phyloP scores from a whole-genome alignment of 2,797 vertebrate genomes.

The Clarias platycephalus region DNA sequence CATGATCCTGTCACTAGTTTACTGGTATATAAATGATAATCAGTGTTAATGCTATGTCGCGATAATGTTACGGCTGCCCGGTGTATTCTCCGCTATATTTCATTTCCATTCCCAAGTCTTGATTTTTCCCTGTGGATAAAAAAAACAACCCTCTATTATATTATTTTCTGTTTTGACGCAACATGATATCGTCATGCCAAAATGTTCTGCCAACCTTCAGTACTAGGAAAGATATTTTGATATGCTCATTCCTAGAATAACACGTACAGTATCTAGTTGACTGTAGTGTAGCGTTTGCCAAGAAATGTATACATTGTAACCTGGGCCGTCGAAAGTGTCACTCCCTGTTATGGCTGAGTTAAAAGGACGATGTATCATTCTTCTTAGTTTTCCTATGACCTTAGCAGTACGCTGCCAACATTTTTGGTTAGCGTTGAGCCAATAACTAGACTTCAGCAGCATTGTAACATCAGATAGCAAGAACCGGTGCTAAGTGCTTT shows the following conservation, averaged over 20 bases:
- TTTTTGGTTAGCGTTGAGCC: slow-evolving; percentile 47
- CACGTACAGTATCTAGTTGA: not conserved
- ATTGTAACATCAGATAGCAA: slow-evolving; percentile 54
- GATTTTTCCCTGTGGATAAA: not conserved
- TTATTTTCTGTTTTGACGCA: not conserved
- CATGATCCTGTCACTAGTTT: no score
- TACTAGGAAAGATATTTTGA: not conserved
- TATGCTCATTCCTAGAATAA: not conserved
- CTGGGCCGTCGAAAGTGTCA: not conserved
- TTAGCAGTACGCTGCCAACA: slow-evolving; percentile 5
- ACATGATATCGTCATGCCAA: not conserved
- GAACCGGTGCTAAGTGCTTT: slow-evolving; percentile 44
- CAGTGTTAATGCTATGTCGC: no score
- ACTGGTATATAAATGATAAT: no score
- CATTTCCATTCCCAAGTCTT: not conserved
- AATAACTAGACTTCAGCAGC: slow-evolving; percentile 40
- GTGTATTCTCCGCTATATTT: not conserved
- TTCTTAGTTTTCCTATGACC: slow-evolving; percentile 2
- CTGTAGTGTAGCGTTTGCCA: not conserved
- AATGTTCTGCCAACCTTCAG: not conserved
- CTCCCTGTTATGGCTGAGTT: slow-evolving; percentile 8
- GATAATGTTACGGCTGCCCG: no score
- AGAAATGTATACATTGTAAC: not conserved
- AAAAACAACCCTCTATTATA: not conserved
- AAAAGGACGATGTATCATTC: slow-evolving; percentile 34